Evolutionary conservation across 1,140 invertebrate genomes (phyloP), one percentile per base, ranked within the genome.

Genomic region (Lineus longissimus): DNA sequence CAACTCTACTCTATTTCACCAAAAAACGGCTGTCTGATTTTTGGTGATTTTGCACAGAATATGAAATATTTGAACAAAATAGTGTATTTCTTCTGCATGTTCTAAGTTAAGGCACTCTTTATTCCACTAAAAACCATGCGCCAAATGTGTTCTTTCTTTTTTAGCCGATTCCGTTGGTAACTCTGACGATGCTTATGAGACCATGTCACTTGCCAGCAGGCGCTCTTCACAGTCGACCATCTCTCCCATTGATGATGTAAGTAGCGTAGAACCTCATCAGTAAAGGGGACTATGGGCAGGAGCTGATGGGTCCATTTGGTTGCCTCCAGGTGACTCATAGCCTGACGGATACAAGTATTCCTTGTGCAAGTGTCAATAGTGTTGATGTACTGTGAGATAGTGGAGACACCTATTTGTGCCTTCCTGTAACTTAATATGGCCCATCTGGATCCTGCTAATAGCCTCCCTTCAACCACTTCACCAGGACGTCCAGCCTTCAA

Each of bases 191-290:
- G n/a, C n/a, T n/a, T 27, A 51, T n/a, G n/a, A 51, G 47, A 51
- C 47, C n/a, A 27, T 51, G 47, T 51, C 47, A 7, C 19, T 51
- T 51, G 25, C 25, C 4, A 51, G 47, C 47, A 51, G 47, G n/a
- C 47, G 47, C 6, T 51, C 47, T 51, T 51, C 47, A 4, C 47
- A 51, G n/a, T 51, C 47, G 9, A 51, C 47, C n/a, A 23, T 51
- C 47, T 4, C 47, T 51, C n/a, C n/a, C 4, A 51, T 51, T 51
- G 47, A 51, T 23, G 47, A 51, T 6, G 47, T 51, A n/a, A 51
- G 47, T 27, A 51, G n/a, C n/a, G 6, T 7, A 7, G 6, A 51
- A 7, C 6, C 9, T 27, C 4, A 9, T 51, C 4, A 7, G 4
- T 23, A 6, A 4, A 7, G n/a, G 47, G 6, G 25, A 51, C n/a